phyloP scores from a whole-genome alignment of 2,113 vertebrate genomes.

The Entosphenus tridentatus region DNA sequence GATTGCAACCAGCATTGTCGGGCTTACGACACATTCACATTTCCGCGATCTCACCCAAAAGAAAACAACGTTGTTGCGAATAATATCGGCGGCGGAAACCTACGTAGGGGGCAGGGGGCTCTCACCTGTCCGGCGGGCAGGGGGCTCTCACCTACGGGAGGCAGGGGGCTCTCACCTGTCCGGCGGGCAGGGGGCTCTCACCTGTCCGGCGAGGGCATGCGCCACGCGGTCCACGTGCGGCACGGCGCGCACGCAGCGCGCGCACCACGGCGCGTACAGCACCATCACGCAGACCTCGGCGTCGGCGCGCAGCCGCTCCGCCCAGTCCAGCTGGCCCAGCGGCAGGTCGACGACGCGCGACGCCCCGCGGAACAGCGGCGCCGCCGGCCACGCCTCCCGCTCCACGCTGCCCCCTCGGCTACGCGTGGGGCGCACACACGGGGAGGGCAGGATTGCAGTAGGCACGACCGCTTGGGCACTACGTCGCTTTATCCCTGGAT shows the following conservation, averaged over 20 bases:
- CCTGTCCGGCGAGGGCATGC: slow-evolving; percentile 50
- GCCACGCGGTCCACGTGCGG: slow-evolving; percentile 57
- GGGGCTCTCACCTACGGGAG: too few species aligned
- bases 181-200: slow-evolving; percentile 15
- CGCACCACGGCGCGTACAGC: slow-evolving; percentile 88
- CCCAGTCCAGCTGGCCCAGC: slow-evolving; percentile 61
- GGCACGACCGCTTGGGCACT: too few species aligned
- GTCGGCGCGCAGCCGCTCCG: slow-evolving; percentile 37
- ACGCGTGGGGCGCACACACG: neutral
- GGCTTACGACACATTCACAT: too few species aligned
- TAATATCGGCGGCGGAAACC: too few species aligned
- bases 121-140: too few species aligned
- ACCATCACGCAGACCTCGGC: slow-evolving; percentile 57
- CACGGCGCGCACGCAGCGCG: slow-evolving; percentile 54
- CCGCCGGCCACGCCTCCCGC: slow-evolving; percentile 43
- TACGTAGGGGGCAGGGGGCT: too few species aligned
- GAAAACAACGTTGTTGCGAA: too few species aligned
- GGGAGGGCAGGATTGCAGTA: too few species aligned
- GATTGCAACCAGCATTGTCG: too few species aligned
- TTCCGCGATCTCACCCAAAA: too few species aligned
- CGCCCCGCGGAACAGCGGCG: slow-evolving; percentile 49
- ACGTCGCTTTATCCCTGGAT: too few species aligned
- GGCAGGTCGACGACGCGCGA: slow-evolving; percentile 64
- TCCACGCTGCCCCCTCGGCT: slow-evolving; percentile 72
- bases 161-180: too few species aligned